phyloP scores from a whole-genome alignment of 2,888 invertebrate genomes.

The Hecatera dysodea region DNA sequence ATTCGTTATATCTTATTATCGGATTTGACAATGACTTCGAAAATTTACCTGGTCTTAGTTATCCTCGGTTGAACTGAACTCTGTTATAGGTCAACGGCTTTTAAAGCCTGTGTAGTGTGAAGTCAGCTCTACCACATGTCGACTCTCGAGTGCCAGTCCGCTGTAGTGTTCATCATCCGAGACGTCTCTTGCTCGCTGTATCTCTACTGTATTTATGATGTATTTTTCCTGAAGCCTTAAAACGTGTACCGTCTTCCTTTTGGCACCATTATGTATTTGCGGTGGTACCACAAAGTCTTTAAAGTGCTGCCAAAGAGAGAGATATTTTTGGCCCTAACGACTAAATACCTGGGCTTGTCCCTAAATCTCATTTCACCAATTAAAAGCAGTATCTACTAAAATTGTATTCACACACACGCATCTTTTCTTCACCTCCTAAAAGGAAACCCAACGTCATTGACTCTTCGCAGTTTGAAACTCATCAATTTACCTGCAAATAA shows the following conservation, averaged over 20 bases:
- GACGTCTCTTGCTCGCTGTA: conserved; percentile 13
- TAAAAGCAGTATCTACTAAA: not conserved
- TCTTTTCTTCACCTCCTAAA: not conserved
- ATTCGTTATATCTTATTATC: not conserved
- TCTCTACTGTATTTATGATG: not conserved
- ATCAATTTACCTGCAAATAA: conserved; percentile 45
- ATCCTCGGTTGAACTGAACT: conserved; percentile 13
- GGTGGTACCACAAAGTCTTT: not conserved
- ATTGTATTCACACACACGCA: not conserved
- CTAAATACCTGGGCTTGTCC: not conserved
- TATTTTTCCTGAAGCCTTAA: conserved; percentile 1
- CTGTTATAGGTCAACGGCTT: conserved; percentile 40
- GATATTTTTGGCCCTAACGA: not conserved
- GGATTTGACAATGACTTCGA: not conserved
- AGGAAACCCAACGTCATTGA: conserved; percentile 23
- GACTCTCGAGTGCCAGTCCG: conserved; percentile 31
- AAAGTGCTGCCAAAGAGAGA: not conserved
- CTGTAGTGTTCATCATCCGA: conserved; percentile 18
- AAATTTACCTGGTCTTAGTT: not conserved
- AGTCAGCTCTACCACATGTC: conserved; percentile 34
- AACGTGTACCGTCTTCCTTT: not conserved
- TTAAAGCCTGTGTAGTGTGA: conserved; percentile 23
- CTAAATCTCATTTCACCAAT: not conserved
- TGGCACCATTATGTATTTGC: not conserved
- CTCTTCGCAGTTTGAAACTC: conserved; percentile 7